A percentile compares a stretch with the other conserved stretches of the same genome.
phyloP scores from a whole-genome alignment of 2,113 vertebrate genomes.

The Cavia porcellus region DNA sequence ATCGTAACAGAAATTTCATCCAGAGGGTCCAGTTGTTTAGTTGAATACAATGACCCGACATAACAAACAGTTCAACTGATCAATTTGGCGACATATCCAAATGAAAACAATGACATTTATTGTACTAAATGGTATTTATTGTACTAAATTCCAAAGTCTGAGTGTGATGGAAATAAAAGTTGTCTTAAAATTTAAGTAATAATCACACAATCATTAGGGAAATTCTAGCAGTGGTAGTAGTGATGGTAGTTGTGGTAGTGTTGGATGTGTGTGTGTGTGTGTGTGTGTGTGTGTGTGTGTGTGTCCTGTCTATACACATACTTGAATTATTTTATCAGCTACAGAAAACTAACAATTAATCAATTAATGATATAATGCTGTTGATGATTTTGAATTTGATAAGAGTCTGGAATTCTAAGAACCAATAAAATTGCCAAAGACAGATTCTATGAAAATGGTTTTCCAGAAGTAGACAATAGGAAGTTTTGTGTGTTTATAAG shows the following conservation, averaged over 20 bases:
- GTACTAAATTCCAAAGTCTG: neutral
- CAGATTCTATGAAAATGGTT: neutral
- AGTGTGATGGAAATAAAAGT: neutral
- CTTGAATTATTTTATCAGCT: neutral
- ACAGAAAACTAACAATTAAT: neutral
- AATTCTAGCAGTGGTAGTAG: neutral
- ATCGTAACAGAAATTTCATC: neutral
- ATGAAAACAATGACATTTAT: neutral
- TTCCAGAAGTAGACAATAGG: neutral
- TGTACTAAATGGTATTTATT: neutral
- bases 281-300: neutral
- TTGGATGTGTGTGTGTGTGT: neutral
- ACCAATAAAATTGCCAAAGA: neutral
- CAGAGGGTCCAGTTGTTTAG: neutral
- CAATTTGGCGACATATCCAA: neutral
- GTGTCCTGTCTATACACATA: neutral
- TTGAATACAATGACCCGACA: neutral
- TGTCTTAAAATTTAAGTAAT: neutral
- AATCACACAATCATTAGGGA: neutral
- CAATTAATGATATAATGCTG: neutral
- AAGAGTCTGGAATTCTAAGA: constrained; percentile 4
- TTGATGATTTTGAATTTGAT: neutral
- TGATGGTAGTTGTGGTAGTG: neutral
- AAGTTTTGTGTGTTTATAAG: neutral
- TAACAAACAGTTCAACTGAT: neutral